Evolutionary conservation across 2,113 vertebrate genomes (phyloP).

Genomic region (Blennius ocellaris): DNA sequence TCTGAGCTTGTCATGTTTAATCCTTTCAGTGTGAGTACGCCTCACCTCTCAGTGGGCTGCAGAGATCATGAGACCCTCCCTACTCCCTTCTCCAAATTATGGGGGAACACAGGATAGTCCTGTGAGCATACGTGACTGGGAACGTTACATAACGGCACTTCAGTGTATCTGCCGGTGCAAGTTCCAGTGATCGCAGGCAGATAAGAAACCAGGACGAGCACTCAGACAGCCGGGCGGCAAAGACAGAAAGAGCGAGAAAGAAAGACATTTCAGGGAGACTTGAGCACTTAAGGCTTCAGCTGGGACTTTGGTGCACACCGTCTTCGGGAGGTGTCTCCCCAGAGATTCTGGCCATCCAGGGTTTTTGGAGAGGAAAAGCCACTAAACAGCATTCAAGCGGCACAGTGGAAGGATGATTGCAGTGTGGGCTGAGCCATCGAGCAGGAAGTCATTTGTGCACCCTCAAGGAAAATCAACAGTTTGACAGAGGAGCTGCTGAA

Average conservation of each 20-base stretch:
- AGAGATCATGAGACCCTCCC: constrained; percentile 38
- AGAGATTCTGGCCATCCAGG: constrained; percentile 15
- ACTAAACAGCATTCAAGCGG: neutral
- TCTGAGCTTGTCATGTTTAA: neutral
- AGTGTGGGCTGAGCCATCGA: constrained; percentile 5
- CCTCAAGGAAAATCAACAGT: constrained; percentile 8
- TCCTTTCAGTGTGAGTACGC: neutral
- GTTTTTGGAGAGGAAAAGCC: neutral
- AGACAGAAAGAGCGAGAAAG: constrained; percentile 22
- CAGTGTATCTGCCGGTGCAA: constrained; percentile 16
- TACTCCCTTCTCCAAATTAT: constrained; percentile 39
- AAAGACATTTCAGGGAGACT: constrained; percentile 7
- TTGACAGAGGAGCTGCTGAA: constrained; percentile 19
- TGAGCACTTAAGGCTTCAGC: constrained; percentile 22
- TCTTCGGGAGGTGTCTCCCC: neutral
- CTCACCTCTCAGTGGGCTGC: neutral
- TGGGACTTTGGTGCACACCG: neutral
- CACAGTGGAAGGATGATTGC: constrained; percentile 5
- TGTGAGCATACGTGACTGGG: constrained; percentile 37
- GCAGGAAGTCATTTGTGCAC: neutral
- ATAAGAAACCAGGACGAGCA: constrained; percentile 44
- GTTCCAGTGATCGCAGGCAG: constrained; percentile 21
- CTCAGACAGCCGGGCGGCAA: constrained; percentile 30
- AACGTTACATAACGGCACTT: constrained; percentile 73
- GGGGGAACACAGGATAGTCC: constrained; percentile 44